Conservation (phyloP, 2,888 invertebrate species). For the Acronicta leporina region DNA sequence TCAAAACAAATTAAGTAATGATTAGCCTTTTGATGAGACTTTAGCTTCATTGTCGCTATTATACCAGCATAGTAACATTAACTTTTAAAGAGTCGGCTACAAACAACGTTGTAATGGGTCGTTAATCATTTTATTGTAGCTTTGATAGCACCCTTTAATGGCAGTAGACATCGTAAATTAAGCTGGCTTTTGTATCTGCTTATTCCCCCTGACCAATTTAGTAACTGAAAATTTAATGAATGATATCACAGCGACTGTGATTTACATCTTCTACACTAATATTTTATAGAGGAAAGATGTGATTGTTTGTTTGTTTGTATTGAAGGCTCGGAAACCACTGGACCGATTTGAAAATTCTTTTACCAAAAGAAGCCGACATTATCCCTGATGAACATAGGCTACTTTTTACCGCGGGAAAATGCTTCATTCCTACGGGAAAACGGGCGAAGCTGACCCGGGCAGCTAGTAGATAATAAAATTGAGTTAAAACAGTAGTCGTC, state of each 20-base stretch:
- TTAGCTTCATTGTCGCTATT: background rate
- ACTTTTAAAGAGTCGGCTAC: slow-evolving; percentile 18
- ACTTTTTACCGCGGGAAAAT: too few species aligned
- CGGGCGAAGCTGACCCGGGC: too few species aligned
- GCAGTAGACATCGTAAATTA: slow-evolving; percentile 39
- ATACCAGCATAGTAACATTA: slow-evolving; percentile 29
- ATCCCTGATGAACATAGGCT: too few species aligned
- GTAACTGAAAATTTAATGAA: slow-evolving; percentile 25
- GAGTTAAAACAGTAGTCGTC: slow-evolving; percentile 6
- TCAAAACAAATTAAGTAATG: too few species aligned
- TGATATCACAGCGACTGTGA: slow-evolving; percentile 20
- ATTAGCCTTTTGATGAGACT: background rate
- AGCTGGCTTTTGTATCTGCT: slow-evolving; percentile 13
- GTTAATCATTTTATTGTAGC: slow-evolving; percentile 39
- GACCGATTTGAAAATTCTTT: too few species aligned
- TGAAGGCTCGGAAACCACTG: too few species aligned
- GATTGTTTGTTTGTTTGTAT: too few species aligned
- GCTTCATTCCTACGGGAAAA: too few species aligned
- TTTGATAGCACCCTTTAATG: slow-evolving; percentile 44
- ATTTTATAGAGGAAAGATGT: too few species aligned
- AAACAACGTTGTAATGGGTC: slow-evolving; percentile 39
- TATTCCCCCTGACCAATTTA: slow-evolving; percentile 39
- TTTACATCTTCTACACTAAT: too few species aligned
- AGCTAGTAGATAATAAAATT: slow-evolving; percentile 15
- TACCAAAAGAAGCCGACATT: too few species aligned